A percentile compares a stretch with the other conserved stretches of the same genome.
Conservation (phyloP, 2,888 invertebrate species). For the Harpagoxenus sublaevis region DNA sequence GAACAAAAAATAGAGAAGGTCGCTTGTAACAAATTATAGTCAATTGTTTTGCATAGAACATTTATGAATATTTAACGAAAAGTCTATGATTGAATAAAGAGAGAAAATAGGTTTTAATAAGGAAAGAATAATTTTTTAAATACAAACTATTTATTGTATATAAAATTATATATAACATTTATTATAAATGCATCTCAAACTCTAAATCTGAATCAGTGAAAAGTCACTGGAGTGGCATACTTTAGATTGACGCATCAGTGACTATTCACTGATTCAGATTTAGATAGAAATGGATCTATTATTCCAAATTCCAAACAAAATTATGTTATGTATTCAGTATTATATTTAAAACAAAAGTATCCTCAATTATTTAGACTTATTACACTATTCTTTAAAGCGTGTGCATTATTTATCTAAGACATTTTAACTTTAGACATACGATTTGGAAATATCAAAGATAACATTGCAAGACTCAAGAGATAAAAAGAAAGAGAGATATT, state of each 20-base stretch:
- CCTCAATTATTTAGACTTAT: background rate
- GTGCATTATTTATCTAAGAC: background rate
- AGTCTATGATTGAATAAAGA: background rate
- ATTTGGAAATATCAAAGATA: background rate
- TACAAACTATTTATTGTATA: background rate
- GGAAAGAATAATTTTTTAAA: background rate
- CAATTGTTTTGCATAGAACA: background rate
- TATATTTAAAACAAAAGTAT: background rate
- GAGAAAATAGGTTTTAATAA: background rate
- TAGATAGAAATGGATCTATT: background rate
- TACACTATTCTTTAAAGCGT: background rate
- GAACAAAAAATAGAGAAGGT: slow-evolving; percentile 4
- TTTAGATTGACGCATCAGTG: too few species aligned
- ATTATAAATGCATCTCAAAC: too few species aligned
- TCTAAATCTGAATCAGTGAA: too few species aligned
- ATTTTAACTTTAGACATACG: background rate
- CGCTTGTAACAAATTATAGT: background rate
- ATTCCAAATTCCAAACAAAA: background rate
- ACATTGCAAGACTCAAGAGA: background rate
- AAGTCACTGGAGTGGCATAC: too few species aligned
- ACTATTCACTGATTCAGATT: too few species aligned
- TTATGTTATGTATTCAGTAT: background rate
- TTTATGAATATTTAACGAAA: slow-evolving; percentile 31
- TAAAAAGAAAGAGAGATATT: background rate
- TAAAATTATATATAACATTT: background rate